Base-by-base conservation (phyloP, 2,797 vertebrate genomes). In the Malurus leucopterus region DNA sequence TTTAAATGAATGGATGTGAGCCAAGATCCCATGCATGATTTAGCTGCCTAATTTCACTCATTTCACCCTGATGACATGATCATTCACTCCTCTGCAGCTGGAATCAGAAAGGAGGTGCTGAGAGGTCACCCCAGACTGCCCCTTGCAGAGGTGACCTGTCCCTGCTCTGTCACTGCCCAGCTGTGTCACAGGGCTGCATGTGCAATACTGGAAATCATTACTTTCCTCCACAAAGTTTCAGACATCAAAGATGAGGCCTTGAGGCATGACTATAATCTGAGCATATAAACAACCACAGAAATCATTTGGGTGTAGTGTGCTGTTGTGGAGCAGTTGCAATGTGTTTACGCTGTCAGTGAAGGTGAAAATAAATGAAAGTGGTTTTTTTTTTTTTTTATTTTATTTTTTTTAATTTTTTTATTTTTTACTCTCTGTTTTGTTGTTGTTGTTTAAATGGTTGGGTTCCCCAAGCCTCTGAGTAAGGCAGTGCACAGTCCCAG, bases 231-330 rank as follows among this genome's bases (percentile, higher is more conserved):
- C 79, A 58, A 57, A 73, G 57, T 75, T 89, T 92, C 79, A 92
- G 89, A 79, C 79, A 76, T 86, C 82, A 89, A 87, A 90, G 87
- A 41, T 22, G 43, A 85, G 46, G 63, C 86, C 86, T 75, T 75
- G 70, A 92, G 86, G 82, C 84, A 54, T 9, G 72, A 53, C 74
- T 90, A 8, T 85, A 83, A 90, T 91, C 82, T 89, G 41, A 51
- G 73, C 67, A 85, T 95, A 93, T 73, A 94, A 93, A 77, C 68
- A 89, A 86, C 84, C 68, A 88, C 84, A 91, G 77, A n/a, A 91
- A 47, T 44, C 17, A 69, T 69, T 83, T 29, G 82, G 47, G 79
- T 78, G 44, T 8, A 50, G n/a, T 11, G 65, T 49, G 84, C 69
- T 83, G 86, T n/a, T 83, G 75, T 71, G 47, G 65, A 83, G 59